Percentiles rank a stretch among this genome's conserved stretches.
phyloP scores from a whole-genome alignment of 2,797 vertebrate genomes.

The Melanotaenia pygmaea region DNA sequence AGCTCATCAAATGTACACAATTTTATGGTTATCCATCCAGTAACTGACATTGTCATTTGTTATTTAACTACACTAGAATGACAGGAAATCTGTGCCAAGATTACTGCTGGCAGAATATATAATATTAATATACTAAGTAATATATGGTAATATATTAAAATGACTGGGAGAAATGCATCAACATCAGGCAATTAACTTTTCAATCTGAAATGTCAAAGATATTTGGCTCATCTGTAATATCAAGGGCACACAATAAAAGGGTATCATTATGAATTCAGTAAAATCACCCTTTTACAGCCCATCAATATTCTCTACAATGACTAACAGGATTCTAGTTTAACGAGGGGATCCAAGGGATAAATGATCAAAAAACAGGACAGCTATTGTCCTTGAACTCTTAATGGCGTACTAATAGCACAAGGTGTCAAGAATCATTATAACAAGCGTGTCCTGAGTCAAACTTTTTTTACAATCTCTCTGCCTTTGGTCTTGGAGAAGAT shows the following conservation, averaged over 20 bases:
- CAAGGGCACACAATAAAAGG: constrained; percentile 52
- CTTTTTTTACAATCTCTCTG: constrained; percentile 62
- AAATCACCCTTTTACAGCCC: constrained; percentile 55
- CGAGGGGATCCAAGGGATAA: constrained; percentile 68
- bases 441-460: constrained; percentile 71
- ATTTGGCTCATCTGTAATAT: constrained; percentile 43
- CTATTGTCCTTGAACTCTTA: constrained; percentile 80
- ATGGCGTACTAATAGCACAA: constrained; percentile 71
- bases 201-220: constrained; percentile 46
- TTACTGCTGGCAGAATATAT: background rate
- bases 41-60: background rate
- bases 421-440: constrained; percentile 75
- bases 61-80: background rate
- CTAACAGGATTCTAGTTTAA: constrained; percentile 62
- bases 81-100: background rate
- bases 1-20: background rate
- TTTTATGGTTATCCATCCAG: background rate
- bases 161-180: constrained; percentile 12
- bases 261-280: constrained; percentile 59
- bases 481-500: constrained; percentile 59
- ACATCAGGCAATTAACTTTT: constrained; percentile 42
- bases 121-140: background rate
- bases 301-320: constrained; percentile 74
- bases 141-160: background rate
- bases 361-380: constrained; percentile 75